Base-by-base conservation (phyloP, 1,140 invertebrate species). In the Hycleus phaleratus region DNA sequence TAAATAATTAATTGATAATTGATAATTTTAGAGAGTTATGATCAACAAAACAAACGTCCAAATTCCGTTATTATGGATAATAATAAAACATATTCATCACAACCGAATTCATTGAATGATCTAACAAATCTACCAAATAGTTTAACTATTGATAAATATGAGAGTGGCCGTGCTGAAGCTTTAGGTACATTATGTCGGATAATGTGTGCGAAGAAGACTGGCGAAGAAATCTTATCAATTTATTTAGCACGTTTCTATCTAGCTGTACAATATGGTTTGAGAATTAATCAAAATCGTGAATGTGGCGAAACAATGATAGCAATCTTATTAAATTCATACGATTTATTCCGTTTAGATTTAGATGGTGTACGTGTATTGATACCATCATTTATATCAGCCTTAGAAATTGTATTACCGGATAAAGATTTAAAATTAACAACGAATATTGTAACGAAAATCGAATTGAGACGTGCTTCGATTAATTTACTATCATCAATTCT, bases 161-260 rank as follows among this genome's bases (percentile, higher is more conserved):
- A 89, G 69, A 82, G 84, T 63, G 97, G 97, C 2, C 80, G 91
- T 64, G 95, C 97, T 0, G 95, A 98, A 77, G 96, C 97, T 3
- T 81, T 98, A 61, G 96, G 94, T 1, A 87, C 95, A 4, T 75
- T 99, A 4, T 97, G 94, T 75, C 81, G 95, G 67, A 94, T 99
- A 66, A 91, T 99, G 69, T 97, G 94, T 74, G 87, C 95, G 0
- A 97, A 97, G 73, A 95, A 95, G 75, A 95, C 93, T 10, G 90
- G 90, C 38, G 97, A 99, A 78, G 87, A 93, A 69, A 94, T 99
- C 59, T 77, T 95, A 11, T 90, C 94, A 3, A 86, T 94, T 2
- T 99, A 99, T 76, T 79, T 98, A 62, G 91, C 95, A 0, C 80
- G 95, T 58, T 97, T 97, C 76, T 98, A 97, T 75, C 83, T 94